A percentile compares a stretch with the other conserved stretches of the same genome.
These are phyloP conservation scores for Cyanoramphus novaezelandiae DNA, from an alignment of 2,113 vertebrate species.

Conservation along the genomic window DNA sequence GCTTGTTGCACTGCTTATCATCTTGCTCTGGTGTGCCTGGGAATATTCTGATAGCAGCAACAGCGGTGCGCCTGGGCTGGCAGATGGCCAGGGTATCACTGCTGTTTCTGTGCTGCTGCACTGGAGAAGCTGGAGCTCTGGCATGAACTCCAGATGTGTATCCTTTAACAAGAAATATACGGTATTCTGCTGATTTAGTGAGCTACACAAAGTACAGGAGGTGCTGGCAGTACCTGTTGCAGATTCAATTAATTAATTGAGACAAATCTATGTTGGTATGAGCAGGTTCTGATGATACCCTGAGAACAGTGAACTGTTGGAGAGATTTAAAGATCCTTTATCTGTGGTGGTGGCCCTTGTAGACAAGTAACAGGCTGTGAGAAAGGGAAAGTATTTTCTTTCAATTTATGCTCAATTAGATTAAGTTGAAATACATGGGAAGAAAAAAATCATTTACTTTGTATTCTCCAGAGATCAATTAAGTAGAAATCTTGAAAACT, in stretches of 20 bases:
- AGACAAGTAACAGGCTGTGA: neutral
- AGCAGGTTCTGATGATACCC: neutral
- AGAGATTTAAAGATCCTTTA: neutral
- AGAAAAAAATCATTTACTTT: neutral
- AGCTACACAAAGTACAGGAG: neutral
- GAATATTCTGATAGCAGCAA: neutral
- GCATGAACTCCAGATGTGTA: fast-evolving
- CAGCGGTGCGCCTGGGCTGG: neutral
- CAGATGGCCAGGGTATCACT: neutral
- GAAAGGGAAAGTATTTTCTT: neutral
- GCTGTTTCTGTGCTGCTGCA: neutral
- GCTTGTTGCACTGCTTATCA: neutral
- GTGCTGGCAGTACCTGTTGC: neutral
- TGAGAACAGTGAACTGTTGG: neutral
- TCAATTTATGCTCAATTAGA: neutral
- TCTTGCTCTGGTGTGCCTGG: neutral
- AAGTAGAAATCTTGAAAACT: neutral
- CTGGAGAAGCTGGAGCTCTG: neutral
- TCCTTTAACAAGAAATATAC: neutral
- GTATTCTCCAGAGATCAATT: slow-evolving; percentile 19
- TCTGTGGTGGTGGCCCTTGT: neutral
- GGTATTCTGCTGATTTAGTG: neutral
- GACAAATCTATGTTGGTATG: fast-evolving
- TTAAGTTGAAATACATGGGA: neutral
- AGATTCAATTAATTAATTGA: neutral